A percentile compares a stretch with the other conserved stretches of the same genome.
Conservation (phyloP, 2,888 invertebrate species). For the Amphipoea oculea region DNA sequence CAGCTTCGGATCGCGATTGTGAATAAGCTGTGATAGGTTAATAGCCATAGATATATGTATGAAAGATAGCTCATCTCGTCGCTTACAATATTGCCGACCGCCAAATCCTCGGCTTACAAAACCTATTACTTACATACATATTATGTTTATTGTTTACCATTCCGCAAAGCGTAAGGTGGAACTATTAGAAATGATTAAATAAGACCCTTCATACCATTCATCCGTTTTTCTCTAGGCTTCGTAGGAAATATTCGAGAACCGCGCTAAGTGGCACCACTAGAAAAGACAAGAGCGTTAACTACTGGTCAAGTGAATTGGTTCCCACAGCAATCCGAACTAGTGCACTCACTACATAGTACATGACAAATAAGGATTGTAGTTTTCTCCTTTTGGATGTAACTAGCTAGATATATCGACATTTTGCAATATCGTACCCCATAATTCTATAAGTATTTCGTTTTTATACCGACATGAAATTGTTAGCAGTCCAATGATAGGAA, state of each 20-base stretch:
- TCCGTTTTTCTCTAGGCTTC: conserved; percentile 35
- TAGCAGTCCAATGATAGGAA: conserved; percentile 31
- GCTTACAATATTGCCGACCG: conserved; percentile 8
- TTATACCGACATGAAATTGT: conserved; percentile 20
- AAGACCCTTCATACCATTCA: conserved; percentile 18
- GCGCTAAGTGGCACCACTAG: conserved; percentile 46
- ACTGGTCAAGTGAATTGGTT: conserved; percentile 56
- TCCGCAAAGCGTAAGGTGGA: conserved; percentile 28
- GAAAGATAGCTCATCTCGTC: conserved; percentile 15
- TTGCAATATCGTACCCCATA: conserved; percentile 15
- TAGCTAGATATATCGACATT: conserved; percentile 14
- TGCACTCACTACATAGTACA: conserved; percentile 39
- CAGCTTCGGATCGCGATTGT: conserved; percentile 36
- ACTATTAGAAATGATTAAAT: conserved; percentile 45
- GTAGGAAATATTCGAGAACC: conserved; percentile 42
- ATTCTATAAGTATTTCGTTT: conserved; percentile 15
- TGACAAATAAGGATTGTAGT: conserved; percentile 41
- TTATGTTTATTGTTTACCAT: conserved; percentile 21
- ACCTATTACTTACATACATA: conserved; percentile 9
- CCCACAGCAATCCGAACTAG: conserved; percentile 52
- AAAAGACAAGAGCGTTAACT: conserved; percentile 46
- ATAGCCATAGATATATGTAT: neutral
- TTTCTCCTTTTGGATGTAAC: conserved; percentile 23
- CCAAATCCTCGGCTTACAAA: conserved; percentile 26
- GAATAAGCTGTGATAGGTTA: conserved; percentile 40